These are phyloP conservation scores for Tretioscincus oriximinensis DNA, from an alignment of 2,113 vertebrate genomes.

Conservation along the genomic window DNA sequence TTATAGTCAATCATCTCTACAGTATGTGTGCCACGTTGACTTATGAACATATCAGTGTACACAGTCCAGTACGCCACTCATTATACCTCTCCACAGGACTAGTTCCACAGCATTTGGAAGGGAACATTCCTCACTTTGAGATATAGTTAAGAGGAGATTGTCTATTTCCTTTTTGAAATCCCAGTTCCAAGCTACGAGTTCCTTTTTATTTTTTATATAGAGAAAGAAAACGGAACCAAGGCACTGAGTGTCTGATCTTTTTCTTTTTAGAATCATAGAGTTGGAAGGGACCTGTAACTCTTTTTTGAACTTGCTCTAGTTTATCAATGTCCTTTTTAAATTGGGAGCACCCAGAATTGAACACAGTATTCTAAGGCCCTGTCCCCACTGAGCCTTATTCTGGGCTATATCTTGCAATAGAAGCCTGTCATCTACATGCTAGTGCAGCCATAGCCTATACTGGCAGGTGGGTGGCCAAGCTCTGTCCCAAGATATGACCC, in stretches of 20 bases:
- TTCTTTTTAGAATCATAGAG: background rate
- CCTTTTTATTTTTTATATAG: background rate
- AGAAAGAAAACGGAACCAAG: background rate
- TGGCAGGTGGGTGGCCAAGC: too few relatives aligned
- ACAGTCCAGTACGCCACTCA: background rate
- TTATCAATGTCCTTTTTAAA: too few relatives aligned
- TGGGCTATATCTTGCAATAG: too few relatives aligned
- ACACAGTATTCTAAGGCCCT: too few relatives aligned
- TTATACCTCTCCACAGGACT: background rate
- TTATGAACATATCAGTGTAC: background rate
- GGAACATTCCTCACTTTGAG: background rate
- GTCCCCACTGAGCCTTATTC: too few relatives aligned
- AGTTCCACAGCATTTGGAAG: constrained; percentile 2
- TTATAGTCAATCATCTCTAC: background rate
- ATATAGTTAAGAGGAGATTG: background rate
- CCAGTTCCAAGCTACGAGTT: background rate
- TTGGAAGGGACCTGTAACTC: too few relatives aligned
- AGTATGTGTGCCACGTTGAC: background rate
- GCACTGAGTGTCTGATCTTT: background rate
- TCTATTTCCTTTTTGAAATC: constrained; percentile 1
- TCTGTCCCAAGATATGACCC: too few relatives aligned
- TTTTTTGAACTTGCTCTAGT: too few relatives aligned
- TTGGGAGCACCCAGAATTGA: too few relatives aligned
- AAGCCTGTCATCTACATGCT: too few relatives aligned
- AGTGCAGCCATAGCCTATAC: too few relatives aligned